A percentile compares a stretch with the other conserved stretches of the same genome.
These are phyloP conservation scores for Ophiothrix spiculata DNA, from an alignment of 35 echinoderm and acorn worm species.

Conservation along the genomic window DNA sequence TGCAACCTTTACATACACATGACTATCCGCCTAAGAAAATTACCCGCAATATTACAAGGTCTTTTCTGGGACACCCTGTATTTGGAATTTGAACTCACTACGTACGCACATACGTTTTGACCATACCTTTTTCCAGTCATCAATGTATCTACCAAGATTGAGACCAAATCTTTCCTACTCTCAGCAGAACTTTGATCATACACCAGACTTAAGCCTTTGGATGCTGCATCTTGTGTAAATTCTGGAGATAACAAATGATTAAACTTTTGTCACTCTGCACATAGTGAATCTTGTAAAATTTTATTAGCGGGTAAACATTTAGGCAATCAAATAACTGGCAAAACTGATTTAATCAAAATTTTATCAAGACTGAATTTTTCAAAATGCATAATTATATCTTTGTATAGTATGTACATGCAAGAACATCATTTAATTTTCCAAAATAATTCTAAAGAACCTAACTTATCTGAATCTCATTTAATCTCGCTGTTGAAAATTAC, in stretches of 20 bases:
- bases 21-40: background rate
- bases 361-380: background rate
- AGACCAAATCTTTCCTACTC: constrained; percentile 54
- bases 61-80: background rate
- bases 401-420: too few species aligned
- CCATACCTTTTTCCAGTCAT: constrained; percentile 81
- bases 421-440: background rate
- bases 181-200: constrained; percentile 85
- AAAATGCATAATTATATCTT: too few species aligned
- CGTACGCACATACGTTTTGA: background rate
- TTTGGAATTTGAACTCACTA: background rate
- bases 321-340: background rate
- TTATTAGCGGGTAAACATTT: background rate
- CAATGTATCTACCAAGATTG: constrained; percentile 78
- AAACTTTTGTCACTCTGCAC: too few species aligned
- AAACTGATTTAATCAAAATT: background rate
- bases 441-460: background rate
- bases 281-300: background rate
- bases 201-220: constrained; percentile 85
- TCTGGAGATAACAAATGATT: constrained; percentile 57
- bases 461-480: background rate
- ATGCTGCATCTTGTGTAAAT: constrained; percentile 90
- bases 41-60: background rate
- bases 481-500: background rate
- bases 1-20: background rate